phyloP scores from a whole-genome alignment of 2,888 invertebrate genomes.

The Sarcophaga subvicina region DNA sequence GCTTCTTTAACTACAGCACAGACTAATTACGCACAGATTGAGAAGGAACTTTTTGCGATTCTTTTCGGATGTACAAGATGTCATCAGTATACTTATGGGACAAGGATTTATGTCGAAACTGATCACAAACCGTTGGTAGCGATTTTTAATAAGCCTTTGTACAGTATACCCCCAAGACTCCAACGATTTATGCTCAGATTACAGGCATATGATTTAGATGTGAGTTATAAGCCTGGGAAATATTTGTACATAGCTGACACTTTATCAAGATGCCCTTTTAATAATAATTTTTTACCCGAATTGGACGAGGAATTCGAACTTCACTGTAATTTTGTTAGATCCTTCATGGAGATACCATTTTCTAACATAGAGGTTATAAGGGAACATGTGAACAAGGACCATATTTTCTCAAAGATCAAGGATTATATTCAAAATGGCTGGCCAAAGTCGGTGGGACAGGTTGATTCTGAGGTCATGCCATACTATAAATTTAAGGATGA shows the following conservation, averaged over 20 bases:
- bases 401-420: conserved; percentile 7
- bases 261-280: conserved; percentile 19
- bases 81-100: conserved; percentile 64
- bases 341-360: conserved; percentile 26
- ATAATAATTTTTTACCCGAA: not conserved
- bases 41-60: conserved; percentile 68
- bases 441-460: conserved; percentile 21
- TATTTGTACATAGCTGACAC: conserved; percentile 36
- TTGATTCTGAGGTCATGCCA: conserved; percentile 15
- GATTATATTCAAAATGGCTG: conserved; percentile 12
- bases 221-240: conserved; percentile 12
- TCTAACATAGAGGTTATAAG: conserved; percentile 21
- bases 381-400: conserved; percentile 10
- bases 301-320: not conserved
- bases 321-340: conserved; percentile 39
- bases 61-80: conserved; percentile 63
- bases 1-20: conserved; percentile 51
- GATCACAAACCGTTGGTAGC: conserved; percentile 33
- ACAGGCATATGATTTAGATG: conserved; percentile 25
- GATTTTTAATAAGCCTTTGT: conserved; percentile 21
- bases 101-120: conserved; percentile 44
- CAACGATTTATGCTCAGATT: conserved; percentile 23
- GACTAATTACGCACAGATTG: conserved; percentile 66
- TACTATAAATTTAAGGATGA: not conserved
- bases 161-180: not conserved